Evolutionary conservation across 2,888 invertebrate genomes (phyloP).

Genomic region (Lordiphosa fenestrarum): DNA sequence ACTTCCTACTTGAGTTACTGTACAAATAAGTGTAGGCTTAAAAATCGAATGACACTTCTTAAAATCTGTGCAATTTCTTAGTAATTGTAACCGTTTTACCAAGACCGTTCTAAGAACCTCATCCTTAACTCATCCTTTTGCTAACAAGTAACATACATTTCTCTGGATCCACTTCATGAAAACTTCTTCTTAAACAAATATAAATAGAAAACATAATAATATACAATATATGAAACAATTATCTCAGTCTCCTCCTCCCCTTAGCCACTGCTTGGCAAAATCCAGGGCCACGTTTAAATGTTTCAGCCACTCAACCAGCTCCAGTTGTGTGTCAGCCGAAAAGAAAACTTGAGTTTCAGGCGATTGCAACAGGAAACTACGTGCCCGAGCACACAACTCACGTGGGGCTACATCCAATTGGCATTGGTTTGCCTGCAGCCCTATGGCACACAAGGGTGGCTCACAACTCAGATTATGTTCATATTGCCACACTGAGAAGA

Average conservation of each 20-base stretch:
- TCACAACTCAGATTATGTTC: conserved; percentile 79
- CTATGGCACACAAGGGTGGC: conserved; percentile 77
- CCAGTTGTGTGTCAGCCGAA: conserved; percentile 80
- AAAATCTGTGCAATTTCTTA: too few relatives aligned
- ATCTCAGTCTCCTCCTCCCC: conserved; percentile 9
- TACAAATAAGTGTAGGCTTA: too few relatives aligned
- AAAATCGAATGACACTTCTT: too few relatives aligned
- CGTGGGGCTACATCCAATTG: conserved; percentile 78
- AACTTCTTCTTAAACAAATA: conserved; percentile 18
- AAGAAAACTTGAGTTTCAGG: conserved; percentile 68
- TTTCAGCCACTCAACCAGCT: conserved; percentile 80
- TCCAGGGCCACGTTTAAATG: conserved; percentile 80
- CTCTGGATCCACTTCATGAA: too few relatives aligned
- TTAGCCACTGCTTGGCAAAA: conserved; percentile 81
- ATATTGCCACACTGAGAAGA: conserved; percentile 81
- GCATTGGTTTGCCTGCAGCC: conserved; percentile 69
- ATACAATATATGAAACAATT: conserved; percentile 1
- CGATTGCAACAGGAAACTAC: conserved; percentile 59
- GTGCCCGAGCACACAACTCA: conserved; percentile 81
- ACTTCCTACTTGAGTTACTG: too few relatives aligned
- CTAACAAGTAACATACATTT: too few relatives aligned
- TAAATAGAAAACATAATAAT: conserved; percentile 21
- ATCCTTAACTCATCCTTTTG: too few relatives aligned
- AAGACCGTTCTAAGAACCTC: too few relatives aligned
- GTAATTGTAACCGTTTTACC: too few relatives aligned